Percentiles rank a stretch among this genome's conserved stretches.
Conservation (phyloP, 2,113 vertebrate genomes). For the Numenius arquata region DNA sequence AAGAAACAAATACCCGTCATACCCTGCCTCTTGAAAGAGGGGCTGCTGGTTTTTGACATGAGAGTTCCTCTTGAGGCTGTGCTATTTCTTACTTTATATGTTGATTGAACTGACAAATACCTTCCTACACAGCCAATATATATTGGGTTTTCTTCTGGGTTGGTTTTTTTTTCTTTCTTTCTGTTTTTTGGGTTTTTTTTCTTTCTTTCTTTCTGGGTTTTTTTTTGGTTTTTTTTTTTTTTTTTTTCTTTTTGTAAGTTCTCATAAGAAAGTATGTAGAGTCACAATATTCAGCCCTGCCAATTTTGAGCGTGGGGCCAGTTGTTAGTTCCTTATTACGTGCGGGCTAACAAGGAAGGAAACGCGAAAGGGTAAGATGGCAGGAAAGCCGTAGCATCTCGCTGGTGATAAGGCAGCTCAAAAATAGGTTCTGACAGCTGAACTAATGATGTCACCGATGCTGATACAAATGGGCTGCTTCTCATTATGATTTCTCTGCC, state of each 20-base stretch:
- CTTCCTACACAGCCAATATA: background rate
- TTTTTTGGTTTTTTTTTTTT: background rate
- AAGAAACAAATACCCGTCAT: background rate
- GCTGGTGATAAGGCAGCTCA: background rate
- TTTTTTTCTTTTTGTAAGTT: background rate
- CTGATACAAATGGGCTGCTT: background rate
- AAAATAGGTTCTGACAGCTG: conserved; percentile 3
- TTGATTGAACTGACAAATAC: background rate
- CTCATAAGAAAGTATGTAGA: background rate
- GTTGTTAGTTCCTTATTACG: background rate
- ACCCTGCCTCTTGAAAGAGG: background rate
- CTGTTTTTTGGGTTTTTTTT: background rate
- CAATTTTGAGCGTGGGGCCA: background rate
- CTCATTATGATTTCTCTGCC: background rate
- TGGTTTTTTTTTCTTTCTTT: background rate
- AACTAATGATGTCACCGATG: background rate
- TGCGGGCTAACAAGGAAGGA: background rate
- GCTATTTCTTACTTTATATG: rapidly evolving
- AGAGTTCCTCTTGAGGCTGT: background rate
- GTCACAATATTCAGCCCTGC: background rate
- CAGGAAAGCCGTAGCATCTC: background rate
- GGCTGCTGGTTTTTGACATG: background rate
- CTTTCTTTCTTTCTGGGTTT: background rate
- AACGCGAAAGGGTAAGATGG: background rate
- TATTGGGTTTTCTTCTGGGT: background rate